phyloP scores from a whole-genome alignment of 2,113 vertebrate species.

The Rafetus swinhoei region DNA sequence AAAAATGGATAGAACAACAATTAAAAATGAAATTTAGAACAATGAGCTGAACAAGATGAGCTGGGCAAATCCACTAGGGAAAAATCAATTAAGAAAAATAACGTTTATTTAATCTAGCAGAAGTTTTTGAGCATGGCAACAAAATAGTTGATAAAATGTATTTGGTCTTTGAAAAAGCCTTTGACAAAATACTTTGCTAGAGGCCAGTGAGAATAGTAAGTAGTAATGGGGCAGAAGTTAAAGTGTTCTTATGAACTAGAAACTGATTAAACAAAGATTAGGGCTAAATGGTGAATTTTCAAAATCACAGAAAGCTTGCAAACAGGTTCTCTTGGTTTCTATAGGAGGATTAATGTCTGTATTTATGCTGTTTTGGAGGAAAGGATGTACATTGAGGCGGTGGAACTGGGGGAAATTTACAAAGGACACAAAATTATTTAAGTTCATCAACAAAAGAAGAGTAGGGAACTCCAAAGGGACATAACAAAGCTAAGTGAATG shows the following conservation, averaged over 20 bases:
- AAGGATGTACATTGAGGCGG: background rate
- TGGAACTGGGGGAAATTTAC: background rate
- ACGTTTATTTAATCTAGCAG: background rate
- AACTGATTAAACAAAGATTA: background rate
- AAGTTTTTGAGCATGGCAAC: background rate
- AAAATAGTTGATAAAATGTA: background rate
- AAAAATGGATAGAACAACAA: background rate
- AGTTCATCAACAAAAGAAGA: conserved; percentile 24
- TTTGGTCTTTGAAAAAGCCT: background rate
- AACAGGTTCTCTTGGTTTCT: background rate
- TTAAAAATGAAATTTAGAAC: background rate
- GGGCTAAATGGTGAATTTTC: background rate
- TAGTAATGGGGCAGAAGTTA: background rate
- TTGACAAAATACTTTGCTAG: background rate
- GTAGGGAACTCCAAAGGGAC: conserved; percentile 38
- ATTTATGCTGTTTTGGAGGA: background rate
- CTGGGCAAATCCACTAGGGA: conserved; percentile 18
- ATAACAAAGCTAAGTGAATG: background rate
- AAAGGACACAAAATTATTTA: conserved; percentile 7
- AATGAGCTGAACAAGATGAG: background rate
- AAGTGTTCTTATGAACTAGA: background rate
- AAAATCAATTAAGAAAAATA: conserved; percentile 25
- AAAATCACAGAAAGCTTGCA: background rate
- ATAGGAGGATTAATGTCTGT: background rate
- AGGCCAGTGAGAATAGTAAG: background rate